Evolutionary conservation across 2,888 invertebrate species (phyloP).

Genomic region (Gymnosoma rotundatum): DNA sequence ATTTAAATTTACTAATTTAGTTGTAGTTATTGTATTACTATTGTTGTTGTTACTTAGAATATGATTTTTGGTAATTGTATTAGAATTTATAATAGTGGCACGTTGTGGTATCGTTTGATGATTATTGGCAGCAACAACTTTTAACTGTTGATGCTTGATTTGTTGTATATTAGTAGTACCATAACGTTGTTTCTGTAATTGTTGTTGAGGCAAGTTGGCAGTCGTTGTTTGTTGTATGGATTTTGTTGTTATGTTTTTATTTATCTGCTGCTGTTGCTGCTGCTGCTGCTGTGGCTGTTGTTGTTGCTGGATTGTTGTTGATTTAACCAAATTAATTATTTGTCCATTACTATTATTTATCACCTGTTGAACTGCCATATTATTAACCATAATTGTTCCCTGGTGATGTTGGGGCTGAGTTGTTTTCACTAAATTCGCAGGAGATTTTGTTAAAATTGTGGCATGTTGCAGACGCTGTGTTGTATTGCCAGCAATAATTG

Average conservation of each 20-base stretch:
- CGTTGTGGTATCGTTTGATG: slow-evolving; percentile 68
- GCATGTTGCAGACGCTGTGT: slow-evolving; percentile 72
- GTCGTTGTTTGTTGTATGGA: slow-evolving; percentile 59
- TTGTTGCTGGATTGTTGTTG: slow-evolving; percentile 53
- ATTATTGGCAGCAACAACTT: slow-evolving; percentile 60
- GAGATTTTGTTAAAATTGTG: slow-evolving; percentile 71
- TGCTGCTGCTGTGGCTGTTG: slow-evolving; percentile 53
- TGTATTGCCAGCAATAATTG: slow-evolving; percentile 72
- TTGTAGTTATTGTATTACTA: slow-evolving; percentile 26
- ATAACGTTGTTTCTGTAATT: slow-evolving; percentile 64
- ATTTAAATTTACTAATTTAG: slow-evolving; percentile 54
- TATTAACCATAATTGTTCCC: slow-evolving; percentile 63
- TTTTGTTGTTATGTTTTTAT: slow-evolving; percentile 55
- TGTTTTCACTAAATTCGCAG: slow-evolving; percentile 67
- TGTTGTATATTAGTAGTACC: slow-evolving; percentile 61
- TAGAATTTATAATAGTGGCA: slow-evolving; percentile 68
- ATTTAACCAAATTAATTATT: slow-evolving; percentile 64
- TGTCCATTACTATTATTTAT: slow-evolving; percentile 65
- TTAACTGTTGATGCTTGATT: slow-evolving; percentile 63
- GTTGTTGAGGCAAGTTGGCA: slow-evolving; percentile 69
- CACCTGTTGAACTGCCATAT: slow-evolving; percentile 66
- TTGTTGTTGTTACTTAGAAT: slow-evolving; percentile 56
- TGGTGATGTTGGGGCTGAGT: slow-evolving; percentile 62
- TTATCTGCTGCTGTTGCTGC: slow-evolving; percentile 46
- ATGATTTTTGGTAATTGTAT: slow-evolving; percentile 67